Evolutionary conservation across 2,888 invertebrate species (phyloP), one percentile per base, ranked within the genome.

Genomic region (Sialis fuliginosa): DNA sequence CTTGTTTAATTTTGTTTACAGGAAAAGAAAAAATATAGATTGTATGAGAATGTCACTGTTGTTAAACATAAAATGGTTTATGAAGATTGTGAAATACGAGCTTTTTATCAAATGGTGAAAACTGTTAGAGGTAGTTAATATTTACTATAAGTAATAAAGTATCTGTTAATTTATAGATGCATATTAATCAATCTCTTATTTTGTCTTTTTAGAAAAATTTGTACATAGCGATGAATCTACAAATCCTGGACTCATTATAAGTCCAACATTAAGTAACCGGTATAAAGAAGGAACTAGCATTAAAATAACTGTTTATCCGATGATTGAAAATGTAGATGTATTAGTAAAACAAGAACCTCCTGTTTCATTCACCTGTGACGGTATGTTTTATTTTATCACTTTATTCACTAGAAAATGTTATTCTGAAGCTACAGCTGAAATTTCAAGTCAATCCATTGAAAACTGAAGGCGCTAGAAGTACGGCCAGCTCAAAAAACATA

Each of bases 291-390:
- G 81, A 53, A 86, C 89, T 44, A 92, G 91, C 62, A 85, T 95
- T 54, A 93, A 93, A 68, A 70, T 96, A 53, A 73, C 88, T 57
- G 86, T 96, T 50, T 79, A 79, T 63, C 77, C 79, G 4, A 69
- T 70, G 55, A 64, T 69, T 52, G 61, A 62, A 42, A 63, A 62
- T 50, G 62, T 62, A 7, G 62, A 65, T 53, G 62, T 66, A 12
- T 53, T 65, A 22, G 60, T 60, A 47, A 60, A 39, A 30, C 42
- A 44, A 39, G 33, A 44, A 41, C 62, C 61, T 52, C 87, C 92
- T 6, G 78, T 91, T 55, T 77, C 77, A 8, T 95, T 96, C 63
- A 93, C 92, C 35, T 92, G 92, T 60, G 91, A 93, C 67, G 86
- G 92, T 91, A 67, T 71, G 71, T 56, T 51, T 45, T 39, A 45